Conservation (phyloP, 2,797 vertebrate species). For the Gymnocypris eckloni region DNA sequence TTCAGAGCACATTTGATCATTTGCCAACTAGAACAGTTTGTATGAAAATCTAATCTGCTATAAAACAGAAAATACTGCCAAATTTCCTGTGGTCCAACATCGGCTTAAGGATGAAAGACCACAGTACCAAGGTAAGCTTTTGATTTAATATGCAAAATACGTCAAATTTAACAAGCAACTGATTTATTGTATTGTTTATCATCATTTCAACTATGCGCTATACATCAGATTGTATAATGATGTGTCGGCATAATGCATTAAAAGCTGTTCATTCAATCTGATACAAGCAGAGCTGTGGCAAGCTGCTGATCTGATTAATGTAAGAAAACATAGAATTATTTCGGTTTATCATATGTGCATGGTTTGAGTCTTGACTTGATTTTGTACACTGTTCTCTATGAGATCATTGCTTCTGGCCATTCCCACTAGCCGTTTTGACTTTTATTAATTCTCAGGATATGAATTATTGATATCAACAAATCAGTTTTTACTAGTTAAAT, state of each 20-base stretch:
- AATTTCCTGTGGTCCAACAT: background rate
- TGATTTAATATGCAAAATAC: background rate
- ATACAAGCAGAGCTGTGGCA: background rate
- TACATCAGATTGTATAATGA: background rate
- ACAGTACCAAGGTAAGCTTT: background rate
- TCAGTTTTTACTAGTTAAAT: too few relatives aligned
- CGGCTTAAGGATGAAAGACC: background rate
- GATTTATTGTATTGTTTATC: background rate
- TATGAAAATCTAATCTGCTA: constrained; percentile 10
- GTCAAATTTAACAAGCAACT: background rate
- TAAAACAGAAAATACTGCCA: constrained; percentile 8
- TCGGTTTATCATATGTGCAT: background rate
- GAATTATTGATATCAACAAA: too few relatives aligned
- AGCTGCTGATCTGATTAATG: background rate
- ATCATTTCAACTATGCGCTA: background rate
- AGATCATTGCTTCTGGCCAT: background rate
- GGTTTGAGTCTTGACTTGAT: background rate
- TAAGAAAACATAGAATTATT: constrained; percentile 3
- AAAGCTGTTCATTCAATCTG: background rate
- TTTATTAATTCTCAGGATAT: too few relatives aligned
- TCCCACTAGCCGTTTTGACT: too few relatives aligned
- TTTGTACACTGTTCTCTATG: background rate
- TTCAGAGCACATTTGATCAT: background rate
- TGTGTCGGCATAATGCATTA: background rate
- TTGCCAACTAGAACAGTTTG: background rate